Evolutionary conservation across 2,888 invertebrate genomes (phyloP), one percentile per base, ranked within the genome.

Genomic region (Hirtodrosophila alboralis): DNA sequence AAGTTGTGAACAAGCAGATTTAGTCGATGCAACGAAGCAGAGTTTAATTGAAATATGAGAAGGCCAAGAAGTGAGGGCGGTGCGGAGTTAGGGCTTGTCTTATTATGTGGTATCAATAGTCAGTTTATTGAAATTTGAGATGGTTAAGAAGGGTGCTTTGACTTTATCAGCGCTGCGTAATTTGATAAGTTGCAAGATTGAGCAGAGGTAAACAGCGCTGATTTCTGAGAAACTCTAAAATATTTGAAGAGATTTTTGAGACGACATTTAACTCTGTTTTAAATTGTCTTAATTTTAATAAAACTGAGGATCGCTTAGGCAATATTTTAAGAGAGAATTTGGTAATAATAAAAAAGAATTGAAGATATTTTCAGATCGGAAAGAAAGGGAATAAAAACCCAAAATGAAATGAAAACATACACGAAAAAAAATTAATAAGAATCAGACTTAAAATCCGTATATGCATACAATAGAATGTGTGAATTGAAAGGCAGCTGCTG

Each of bases 11-110:
- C 85, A 69, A 69, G 72, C 58, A 43, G 73, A 58, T 60, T 85
- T 83, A 79, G 69, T 37, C 61, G 76, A 68, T 79, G 83, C 85
- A 79, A 21, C 84, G 76, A 76, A 57, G 84, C 76, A 76, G 64
- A 85, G 69, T 75, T 79, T 59, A 79, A 79, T 79, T 79, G 79
- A 75, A 85, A 70, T 47, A 57, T 45, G 77, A 58, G 73, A 23
- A 53, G 76, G 28, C 36, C 8, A 38, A 13, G n/a, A 5, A 16
- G 21, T n/a, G n/a, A n/a, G n/a, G n/a, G n/a, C n/a, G n/a, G n/a
- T n/a, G n/a, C n/a, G n/a, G n/a, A n/a, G n/a, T n/a, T n/a, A 30
- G 37, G n/a, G 53, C 13, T 33, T 23, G 6, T n/a, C 8, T 30
- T 52, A 54, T 71, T 59, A 51, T 71, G 49, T 60, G 59, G 53